Percentiles rank a stretch among this genome's conserved stretches.
Evolutionary conservation across 1,140 invertebrate species (phyloP).

Genomic region (Tribolium madens): DNA sequence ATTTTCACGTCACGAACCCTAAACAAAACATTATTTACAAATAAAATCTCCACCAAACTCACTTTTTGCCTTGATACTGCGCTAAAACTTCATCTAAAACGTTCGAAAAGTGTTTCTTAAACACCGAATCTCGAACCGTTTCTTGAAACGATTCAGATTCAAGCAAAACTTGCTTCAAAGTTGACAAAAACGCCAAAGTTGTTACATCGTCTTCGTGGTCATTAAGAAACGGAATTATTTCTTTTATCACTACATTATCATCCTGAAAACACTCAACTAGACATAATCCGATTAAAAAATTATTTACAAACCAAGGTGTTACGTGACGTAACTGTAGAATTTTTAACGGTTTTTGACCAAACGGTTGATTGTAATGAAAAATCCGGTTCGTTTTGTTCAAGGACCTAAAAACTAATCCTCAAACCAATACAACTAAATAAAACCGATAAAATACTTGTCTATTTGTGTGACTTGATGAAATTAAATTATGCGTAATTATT

Average conservation of each 20-base stretch:
- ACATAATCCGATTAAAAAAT: background rate
- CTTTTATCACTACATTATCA: conserved; percentile 39
- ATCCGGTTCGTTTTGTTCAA: background rate
- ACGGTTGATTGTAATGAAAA: conserved; percentile 51
- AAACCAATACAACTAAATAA: background rate
- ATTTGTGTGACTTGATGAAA: conserved; percentile 46
- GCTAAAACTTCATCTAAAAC: conserved; percentile 57
- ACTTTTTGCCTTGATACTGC: conserved; percentile 62
- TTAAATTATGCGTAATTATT: conserved; percentile 60
- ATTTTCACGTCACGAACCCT: conserved; percentile 57
- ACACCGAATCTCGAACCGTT: conserved; percentile 56
- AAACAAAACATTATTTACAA: conserved; percentile 44
- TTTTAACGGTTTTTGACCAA: conserved; percentile 49
- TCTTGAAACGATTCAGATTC: conserved; percentile 57
- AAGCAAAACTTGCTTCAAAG: conserved; percentile 57
- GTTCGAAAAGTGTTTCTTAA: conserved; percentile 60
- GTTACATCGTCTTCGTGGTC: conserved; percentile 54
- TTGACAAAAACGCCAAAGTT: conserved; percentile 50
- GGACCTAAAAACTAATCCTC: background rate
- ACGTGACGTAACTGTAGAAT: background rate
- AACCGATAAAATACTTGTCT: conserved; percentile 48
- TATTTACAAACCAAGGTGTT: background rate
- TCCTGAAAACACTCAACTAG: background rate
- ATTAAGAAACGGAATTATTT: conserved; percentile 55
- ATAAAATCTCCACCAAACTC: conserved; percentile 23